These are phyloP conservation scores for Invenusta paracnida DNA, from an alignment of 2,888 invertebrate genomes.

Conservation along the genomic window DNA sequence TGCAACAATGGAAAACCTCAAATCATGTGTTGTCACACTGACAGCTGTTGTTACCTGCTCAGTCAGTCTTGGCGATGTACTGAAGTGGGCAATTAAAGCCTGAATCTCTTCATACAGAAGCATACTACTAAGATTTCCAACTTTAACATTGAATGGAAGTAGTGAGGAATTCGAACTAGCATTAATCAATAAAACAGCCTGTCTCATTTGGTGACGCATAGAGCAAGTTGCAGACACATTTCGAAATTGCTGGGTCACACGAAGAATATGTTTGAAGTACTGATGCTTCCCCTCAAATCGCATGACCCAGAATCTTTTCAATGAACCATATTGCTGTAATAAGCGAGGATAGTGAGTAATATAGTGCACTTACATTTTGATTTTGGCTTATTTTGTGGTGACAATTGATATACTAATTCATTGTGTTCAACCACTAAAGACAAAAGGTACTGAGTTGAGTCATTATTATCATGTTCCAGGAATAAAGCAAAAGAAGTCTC, in stretches of 20 bases:
- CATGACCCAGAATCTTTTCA: slow-evolving; percentile 46
- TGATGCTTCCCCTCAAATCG: slow-evolving; percentile 47
- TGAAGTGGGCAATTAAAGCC: neutral
- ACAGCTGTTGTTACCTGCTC: neutral
- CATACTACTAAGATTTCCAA: neutral
- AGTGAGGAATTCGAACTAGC: neutral
- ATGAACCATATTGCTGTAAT: slow-evolving; percentile 45
- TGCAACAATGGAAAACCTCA: neutral
- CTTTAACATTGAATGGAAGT: neutral
- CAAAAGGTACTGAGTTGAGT: neutral
- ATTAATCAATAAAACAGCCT: neutral
- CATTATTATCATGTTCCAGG: neutral
- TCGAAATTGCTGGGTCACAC: slow-evolving; percentile 45
- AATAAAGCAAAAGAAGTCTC: neutral
- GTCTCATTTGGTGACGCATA: neutral
- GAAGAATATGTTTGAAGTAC: slow-evolving; percentile 46
- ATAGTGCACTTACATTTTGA: slow-evolving; percentile 38
- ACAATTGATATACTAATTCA: neutral
- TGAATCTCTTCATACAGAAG: neutral
- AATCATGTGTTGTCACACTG: neutral
- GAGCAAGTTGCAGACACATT: slow-evolving; percentile 39
- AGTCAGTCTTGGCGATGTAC: neutral
- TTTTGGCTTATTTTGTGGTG: slow-evolving; percentile 14
- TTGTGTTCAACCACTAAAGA: neutral
- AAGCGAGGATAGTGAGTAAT: slow-evolving; percentile 45